Evolutionary conservation across 2,113 vertebrate species (phyloP), one percentile per base, ranked within the genome.

Genomic region (Alces alces): DNA sequence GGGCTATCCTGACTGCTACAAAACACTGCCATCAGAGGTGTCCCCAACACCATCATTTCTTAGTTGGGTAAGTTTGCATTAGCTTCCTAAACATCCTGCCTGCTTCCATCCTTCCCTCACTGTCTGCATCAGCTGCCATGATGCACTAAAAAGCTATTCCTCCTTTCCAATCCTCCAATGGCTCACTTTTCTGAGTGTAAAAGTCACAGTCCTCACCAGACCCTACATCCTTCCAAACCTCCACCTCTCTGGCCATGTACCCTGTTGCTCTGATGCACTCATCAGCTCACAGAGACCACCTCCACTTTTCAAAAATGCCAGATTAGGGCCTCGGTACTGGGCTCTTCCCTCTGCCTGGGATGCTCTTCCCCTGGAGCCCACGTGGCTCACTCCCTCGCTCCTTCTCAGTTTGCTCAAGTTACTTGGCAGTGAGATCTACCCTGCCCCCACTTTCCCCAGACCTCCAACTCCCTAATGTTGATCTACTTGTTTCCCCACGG

Each of bases 1-100:
- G 33, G 16, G 28, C 25, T 17, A 30, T 43, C 8, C 33, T 11
- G 30, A 36, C 17, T 23, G 36, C 36, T 21, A 39, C 47, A 47
- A 16, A 55, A 8, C 28, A 52, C 58, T 9, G 33, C 13, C 43
- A 27, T 17, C 43, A 9, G 27, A 3, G 0, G 17, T 0, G 17
- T 47, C 70, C 45, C 45, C 36, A 2, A 47, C 30, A 25, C 19
- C 6, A 2, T 19, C 2, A 4, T 1, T 43, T 55, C 78, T 3
- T 28, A 28, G n/a, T 7, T 3, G 4, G 52, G 47, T 27, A 7
- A 27, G 1, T 33, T 5, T n/a, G 28, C 4, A 5, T 7, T 50
- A 23, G 33, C 45, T 64, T 43, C 39, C 60, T 52, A 0, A 27
- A 30, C 13, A 27, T 17, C 28, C 52, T 94, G 43, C 57, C 6